Evolutionary conservation across 2,113 vertebrate species (phyloP).

Genomic region (Peromyscus polionotus): DNA sequence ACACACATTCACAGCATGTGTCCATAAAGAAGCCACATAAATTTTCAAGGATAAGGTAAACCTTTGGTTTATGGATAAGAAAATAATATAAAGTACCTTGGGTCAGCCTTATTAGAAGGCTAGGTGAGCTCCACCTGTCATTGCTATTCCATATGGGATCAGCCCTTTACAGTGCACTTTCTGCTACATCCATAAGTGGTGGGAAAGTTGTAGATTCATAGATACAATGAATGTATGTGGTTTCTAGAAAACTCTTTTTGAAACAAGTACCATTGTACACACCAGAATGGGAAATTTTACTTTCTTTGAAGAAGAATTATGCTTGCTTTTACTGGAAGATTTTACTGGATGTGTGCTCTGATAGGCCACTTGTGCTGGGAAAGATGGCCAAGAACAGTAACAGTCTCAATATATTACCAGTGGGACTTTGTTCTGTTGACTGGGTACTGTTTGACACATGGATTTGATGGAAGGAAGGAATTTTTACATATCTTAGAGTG

Average conservation of each 20-base stretch:
- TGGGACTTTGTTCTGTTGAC: background rate
- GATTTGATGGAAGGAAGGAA: background rate
- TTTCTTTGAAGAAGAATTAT: background rate
- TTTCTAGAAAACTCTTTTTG: background rate
- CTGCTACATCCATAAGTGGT: background rate
- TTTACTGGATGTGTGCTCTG: background rate
- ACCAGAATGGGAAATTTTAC: background rate
- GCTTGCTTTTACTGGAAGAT: background rate
- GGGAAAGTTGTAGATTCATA: background rate
- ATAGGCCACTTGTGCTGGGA: background rate
- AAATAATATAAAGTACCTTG: background rate
- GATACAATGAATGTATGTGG: background rate
- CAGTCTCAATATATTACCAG: background rate
- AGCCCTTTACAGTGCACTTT: background rate
- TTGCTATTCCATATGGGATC: background rate
- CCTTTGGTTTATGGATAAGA: conserved; percentile 1
- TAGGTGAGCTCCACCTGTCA: background rate
- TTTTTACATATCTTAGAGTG: background rate
- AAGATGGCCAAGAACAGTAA: background rate
- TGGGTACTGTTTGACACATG: background rate
- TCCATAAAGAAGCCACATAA: background rate
- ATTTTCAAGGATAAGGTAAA: background rate
- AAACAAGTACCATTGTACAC: background rate
- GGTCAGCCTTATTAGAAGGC: background rate
- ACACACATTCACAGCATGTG: background rate